Conservation (phyloP, 2,113 vertebrate species). For the Microtus richardsoni region DNA sequence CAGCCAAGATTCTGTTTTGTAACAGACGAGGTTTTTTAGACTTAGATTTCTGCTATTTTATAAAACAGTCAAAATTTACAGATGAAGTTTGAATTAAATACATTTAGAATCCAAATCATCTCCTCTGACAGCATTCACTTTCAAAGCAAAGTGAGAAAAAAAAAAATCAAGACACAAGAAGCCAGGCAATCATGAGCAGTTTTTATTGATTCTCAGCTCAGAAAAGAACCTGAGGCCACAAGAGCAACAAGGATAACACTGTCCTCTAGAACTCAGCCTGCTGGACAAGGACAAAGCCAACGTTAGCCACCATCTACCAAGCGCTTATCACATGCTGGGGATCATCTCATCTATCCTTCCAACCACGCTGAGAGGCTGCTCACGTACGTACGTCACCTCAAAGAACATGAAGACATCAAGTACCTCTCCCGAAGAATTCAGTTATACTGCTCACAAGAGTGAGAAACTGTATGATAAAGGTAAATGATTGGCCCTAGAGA, state of each 20-base stretch:
- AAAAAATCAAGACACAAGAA: constrained; percentile 31
- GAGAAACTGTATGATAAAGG: neutral
- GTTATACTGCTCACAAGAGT: neutral
- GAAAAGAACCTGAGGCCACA: constrained; percentile 12
- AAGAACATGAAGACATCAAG: constrained; percentile 7
- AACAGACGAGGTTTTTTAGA: neutral
- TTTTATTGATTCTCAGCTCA: constrained; percentile 16
- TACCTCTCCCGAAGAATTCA: neutral
- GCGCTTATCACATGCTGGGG: neutral
- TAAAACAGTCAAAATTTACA: constrained; percentile 33
- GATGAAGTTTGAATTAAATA: constrained; percentile 31
- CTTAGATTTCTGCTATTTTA: neutral
- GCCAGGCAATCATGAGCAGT: constrained; percentile 46
- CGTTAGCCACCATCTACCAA: constrained; percentile 17
- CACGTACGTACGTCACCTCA: constrained; percentile 5
- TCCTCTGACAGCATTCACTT: constrained; percentile 28
- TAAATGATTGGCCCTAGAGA: too few species aligned
- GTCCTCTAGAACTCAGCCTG: neutral
- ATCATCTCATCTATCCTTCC: neutral
- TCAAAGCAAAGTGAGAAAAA: constrained; percentile 38
- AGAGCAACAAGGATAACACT: neutral
- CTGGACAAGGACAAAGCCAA: neutral
- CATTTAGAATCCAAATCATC: constrained; percentile 20
- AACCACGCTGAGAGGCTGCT: neutral
- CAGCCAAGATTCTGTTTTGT: neutral